Base-by-base conservation (phyloP, 1,140 invertebrate species). In the Odontomachus brunneus region DNA sequence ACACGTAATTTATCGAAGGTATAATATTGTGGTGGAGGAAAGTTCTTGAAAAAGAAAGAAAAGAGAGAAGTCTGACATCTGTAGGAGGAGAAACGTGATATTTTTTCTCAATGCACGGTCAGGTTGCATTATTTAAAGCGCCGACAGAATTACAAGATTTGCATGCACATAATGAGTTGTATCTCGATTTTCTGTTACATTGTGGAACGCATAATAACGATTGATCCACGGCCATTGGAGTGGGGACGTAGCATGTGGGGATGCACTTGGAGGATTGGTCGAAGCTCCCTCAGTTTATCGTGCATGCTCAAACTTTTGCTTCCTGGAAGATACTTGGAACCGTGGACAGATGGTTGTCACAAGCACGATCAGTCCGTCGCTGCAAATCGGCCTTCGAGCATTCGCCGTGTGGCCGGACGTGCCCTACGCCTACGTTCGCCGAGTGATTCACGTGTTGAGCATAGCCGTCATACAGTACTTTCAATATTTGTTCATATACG, bases 401-500 rank as follows among this genome's bases (percentile, higher is more conserved):
- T 19, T 82, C 1, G 69, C 69, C 14, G 15, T 82, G 12, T 82
- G 57, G 80, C 71, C 57, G 19, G 7, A 4, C 15, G 12, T 38
- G 7, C 38, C 44, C 0, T 44, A 38, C 38, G 24, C 59, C 5
- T 26, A 2, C 1, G 5, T 82, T 33, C 14, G 51, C 49, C 55
- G 57, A 19, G 2, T 74, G 0, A 17, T 49, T n/a, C 62, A 24
- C 17, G 14, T 74, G 22, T 17, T 22, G n/a, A 62, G 44, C 3
- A 19, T 62, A 19, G 12, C 59, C 11, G 49, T 62, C 11, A 0
- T 74, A 51, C 71, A 38, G 22, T 73, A 62, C 14, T 82, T 74
- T 60, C 69, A 82, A 53, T 82, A 74, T 62, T 3, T 17, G 22
- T 82, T 73, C 7, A 14, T 74, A 49, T 19, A 73, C 9, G 17